phyloP scores from a whole-genome alignment of 2,113 vertebrate genomes.

The Crypturellus undulatus region DNA sequence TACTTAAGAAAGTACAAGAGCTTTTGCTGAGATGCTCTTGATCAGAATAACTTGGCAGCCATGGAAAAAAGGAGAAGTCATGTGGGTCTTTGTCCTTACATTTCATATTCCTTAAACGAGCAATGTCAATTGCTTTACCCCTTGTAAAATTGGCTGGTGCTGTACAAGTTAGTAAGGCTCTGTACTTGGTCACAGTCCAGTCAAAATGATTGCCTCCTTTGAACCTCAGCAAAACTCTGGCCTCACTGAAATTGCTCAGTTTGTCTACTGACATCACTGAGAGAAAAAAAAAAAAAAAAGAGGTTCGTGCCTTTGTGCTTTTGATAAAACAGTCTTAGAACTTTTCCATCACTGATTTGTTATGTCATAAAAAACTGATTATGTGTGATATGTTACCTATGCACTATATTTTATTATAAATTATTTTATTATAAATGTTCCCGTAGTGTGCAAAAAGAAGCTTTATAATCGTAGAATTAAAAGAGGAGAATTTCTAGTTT shows the following conservation, averaged over 20 bases:
- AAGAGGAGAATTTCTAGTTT: not conserved
- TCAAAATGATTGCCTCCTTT: constrained; percentile 23
- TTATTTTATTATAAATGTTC: not conserved
- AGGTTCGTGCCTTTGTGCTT: not conserved
- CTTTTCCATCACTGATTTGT: not conserved
- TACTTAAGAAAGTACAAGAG: not conserved
- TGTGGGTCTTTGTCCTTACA: not conserved
- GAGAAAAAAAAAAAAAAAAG: not conserved
- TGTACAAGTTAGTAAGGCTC: not conserved
- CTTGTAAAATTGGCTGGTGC: constrained; percentile 13
- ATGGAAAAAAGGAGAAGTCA: not conserved
- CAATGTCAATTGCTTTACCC: constrained; percentile 39
- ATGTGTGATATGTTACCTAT: not conserved
- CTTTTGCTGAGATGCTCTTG: not conserved
- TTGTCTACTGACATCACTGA: not conserved
- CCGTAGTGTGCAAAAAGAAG: not conserved
- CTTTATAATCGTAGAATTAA: not conserved
- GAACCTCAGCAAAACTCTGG: constrained; percentile 14
- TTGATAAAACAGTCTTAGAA: not conserved
- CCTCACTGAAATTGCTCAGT: constrained; percentile 2
- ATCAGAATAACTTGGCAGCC: constrained; percentile 11
- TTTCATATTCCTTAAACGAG: constrained; percentile 15
- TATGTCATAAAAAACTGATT: not conserved
- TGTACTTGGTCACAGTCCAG: not conserved
- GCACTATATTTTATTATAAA: not conserved